phyloP scores from a whole-genome alignment of 2,797 vertebrate genomes.

The Melanotaenia pygmaea region DNA sequence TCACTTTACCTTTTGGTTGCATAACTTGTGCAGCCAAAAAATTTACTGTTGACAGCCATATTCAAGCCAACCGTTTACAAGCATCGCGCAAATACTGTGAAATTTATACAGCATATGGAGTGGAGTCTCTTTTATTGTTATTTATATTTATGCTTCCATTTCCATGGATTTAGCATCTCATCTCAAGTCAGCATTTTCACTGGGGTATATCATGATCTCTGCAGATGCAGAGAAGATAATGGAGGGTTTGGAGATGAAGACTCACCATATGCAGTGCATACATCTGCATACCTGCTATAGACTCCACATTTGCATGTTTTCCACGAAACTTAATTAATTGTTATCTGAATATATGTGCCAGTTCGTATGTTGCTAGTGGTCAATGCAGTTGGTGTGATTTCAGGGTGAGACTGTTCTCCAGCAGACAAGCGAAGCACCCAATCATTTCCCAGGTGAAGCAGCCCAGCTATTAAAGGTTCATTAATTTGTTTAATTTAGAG shows the following conservation, averaged over 20 bases:
- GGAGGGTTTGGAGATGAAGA: constrained; percentile 4
- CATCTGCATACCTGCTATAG: neutral
- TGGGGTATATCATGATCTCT: constrained; percentile 24
- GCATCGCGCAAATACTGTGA: constrained; percentile 53
- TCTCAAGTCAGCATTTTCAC: constrained; percentile 60
- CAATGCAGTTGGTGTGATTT: constrained; percentile 47
- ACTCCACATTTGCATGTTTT: constrained; percentile 33
- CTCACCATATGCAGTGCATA: neutral
- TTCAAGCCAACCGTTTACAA: constrained; percentile 51
- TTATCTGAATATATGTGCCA: constrained; percentile 24
- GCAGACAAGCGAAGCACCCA: constrained; percentile 34
- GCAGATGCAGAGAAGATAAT: constrained; percentile 27
- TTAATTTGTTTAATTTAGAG: constrained; percentile 86
- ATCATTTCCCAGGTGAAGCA: constrained; percentile 64
- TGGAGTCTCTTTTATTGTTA: constrained; percentile 42
- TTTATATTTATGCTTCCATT: constrained; percentile 62
- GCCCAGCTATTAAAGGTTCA: constrained; percentile 78
- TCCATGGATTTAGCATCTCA: constrained; percentile 61
- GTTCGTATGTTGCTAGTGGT: constrained; percentile 18
- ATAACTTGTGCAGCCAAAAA: constrained; percentile 22
- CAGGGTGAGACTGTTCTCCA: constrained; percentile 20
- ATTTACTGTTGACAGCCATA: constrained; percentile 27
- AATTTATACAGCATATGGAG: constrained; percentile 51
- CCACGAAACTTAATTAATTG: constrained; percentile 44
- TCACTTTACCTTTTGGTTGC: neutral